Percentiles rank a stretch among this genome's conserved stretches.
These are phyloP conservation scores for Distichodus sexfasciatus DNA, from an alignment of 2,797 vertebrate genomes.

Conservation along the genomic window DNA sequence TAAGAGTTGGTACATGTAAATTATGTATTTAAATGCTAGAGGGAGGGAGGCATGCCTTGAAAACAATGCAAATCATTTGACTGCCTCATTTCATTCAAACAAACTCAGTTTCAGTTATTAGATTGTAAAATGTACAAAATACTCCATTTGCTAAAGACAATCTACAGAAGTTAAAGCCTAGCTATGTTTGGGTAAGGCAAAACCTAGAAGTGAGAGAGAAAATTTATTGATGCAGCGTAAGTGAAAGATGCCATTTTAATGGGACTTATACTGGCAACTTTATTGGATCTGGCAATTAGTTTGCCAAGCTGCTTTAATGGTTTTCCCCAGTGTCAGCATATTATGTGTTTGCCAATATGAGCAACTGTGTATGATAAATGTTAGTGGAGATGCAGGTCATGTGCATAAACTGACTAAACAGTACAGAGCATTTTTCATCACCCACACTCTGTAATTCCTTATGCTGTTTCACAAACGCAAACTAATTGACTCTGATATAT, in stretches of 20 bases:
- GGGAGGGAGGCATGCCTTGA: too few relatives aligned
- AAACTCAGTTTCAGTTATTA: too few relatives aligned
- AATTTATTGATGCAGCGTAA: slow-evolving; percentile 38
- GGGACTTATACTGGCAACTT: slow-evolving; percentile 42
- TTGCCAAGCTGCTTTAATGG: slow-evolving; percentile 35
- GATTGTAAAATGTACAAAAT: too few relatives aligned
- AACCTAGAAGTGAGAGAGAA: not conserved
- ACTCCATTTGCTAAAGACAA: too few relatives aligned
- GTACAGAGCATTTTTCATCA: slow-evolving; percentile 8
- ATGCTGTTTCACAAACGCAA: not conserved
- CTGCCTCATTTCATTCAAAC: too few relatives aligned
- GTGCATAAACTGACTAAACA: slow-evolving; percentile 35
- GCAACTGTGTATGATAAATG: slow-evolving; percentile 41
- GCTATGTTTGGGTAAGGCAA: not conserved
- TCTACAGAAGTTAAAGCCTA: not conserved
- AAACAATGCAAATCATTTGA: too few relatives aligned
- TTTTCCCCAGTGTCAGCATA: slow-evolving; percentile 43
- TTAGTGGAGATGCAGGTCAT: slow-evolving; percentile 35
- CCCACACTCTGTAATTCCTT: not conserved
- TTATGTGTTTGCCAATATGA: slow-evolving; percentile 49
- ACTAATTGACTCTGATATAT: slow-evolving; percentile 3
- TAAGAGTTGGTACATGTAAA: too few relatives aligned
- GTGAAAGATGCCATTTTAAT: slow-evolving; percentile 49
- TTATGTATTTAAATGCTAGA: too few relatives aligned
- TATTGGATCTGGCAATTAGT: slow-evolving; percentile 49